These are phyloP conservation scores for Erebia aethiops DNA, from an alignment of 2,888 invertebrate genomes.

Conservation along the genomic window DNA sequence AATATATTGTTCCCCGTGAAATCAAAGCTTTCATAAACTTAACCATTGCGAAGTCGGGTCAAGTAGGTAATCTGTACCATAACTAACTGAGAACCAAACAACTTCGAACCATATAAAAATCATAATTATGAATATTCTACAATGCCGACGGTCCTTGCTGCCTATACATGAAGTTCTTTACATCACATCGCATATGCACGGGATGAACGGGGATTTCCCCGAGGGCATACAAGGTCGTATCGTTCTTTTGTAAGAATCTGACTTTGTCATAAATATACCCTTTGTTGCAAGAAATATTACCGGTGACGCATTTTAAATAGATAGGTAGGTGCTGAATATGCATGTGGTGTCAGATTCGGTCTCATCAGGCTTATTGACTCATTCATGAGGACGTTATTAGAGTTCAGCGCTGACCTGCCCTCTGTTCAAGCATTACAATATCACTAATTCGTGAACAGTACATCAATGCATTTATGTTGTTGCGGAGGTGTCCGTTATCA, in stretches of 20 bases:
- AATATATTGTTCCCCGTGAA: too few species aligned
- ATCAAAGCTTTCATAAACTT: too few species aligned
- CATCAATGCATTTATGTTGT: too few species aligned
- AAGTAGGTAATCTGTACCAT: too few species aligned
- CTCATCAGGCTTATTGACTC: not conserved
- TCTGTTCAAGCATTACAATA: too few species aligned
- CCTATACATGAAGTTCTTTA: constrained; percentile 13
- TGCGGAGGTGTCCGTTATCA: too few species aligned
- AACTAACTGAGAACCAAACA: not conserved
- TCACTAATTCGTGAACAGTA: too few species aligned
- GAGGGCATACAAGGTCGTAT: constrained; percentile 9
- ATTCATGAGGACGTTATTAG: not conserved
- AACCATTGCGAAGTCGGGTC: too few species aligned
- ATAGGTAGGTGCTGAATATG: not conserved
- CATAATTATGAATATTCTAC: not conserved
- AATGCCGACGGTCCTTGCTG: constrained; percentile 1
- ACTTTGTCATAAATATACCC: constrained; percentile 2
- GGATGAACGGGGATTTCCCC: constrained; percentile 14
- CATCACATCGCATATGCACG: constrained; percentile 11
- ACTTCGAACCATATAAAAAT: not conserved
- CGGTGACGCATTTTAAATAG: not conserved
- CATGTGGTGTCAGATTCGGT: not conserved
- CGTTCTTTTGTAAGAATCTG: constrained; percentile 9
- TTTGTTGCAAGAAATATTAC: not conserved
- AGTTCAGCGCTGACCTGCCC: not conserved